These are phyloP conservation scores for Nerophis lumbriciformis DNA, from an alignment of 2,113 vertebrate species.

Conservation along the genomic window DNA sequence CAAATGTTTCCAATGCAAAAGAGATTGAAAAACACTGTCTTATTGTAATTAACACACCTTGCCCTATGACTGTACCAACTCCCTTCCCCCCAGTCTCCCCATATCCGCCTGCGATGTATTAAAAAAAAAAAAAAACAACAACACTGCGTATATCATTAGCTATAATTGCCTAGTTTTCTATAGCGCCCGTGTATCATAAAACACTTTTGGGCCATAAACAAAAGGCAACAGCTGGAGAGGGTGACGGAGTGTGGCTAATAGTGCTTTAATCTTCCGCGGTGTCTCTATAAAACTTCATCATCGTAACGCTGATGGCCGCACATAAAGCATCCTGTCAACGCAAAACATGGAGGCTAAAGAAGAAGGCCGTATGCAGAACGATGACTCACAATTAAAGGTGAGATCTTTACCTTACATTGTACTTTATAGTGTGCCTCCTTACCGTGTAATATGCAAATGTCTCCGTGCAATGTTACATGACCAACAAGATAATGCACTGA, in stretches of 20 bases:
- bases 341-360: constrained; percentile 24
- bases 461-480: too few relatives aligned
- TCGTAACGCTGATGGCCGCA: constrained; percentile 48
- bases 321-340: constrained; percentile 55
- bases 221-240: constrained; percentile 72
- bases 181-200: constrained; percentile 59
- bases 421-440: background rate
- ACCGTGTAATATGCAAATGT: too few relatives aligned
- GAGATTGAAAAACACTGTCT: too few relatives aligned
- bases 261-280: constrained; percentile 71
- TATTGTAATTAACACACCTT: too few relatives aligned
- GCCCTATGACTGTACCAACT: too few relatives aligned
- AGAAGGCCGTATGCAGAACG: constrained; percentile 1
- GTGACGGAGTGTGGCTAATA: constrained; percentile 64
- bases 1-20: too few relatives aligned
- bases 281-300: constrained; percentile 72
- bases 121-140: too few relatives aligned
- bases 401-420: background rate
- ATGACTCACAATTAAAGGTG: constrained; percentile 1
- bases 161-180: constrained; percentile 70
- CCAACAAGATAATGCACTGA: too few relatives aligned
- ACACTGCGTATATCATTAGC: constrained; percentile 60
- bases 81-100: too few relatives aligned
- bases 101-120: too few relatives aligned
- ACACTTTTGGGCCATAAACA: constrained; percentile 67